These are phyloP conservation scores for Diachrysia chrysitis DNA, from an alignment of 2,888 invertebrate species.

Conservation along the genomic window DNA sequence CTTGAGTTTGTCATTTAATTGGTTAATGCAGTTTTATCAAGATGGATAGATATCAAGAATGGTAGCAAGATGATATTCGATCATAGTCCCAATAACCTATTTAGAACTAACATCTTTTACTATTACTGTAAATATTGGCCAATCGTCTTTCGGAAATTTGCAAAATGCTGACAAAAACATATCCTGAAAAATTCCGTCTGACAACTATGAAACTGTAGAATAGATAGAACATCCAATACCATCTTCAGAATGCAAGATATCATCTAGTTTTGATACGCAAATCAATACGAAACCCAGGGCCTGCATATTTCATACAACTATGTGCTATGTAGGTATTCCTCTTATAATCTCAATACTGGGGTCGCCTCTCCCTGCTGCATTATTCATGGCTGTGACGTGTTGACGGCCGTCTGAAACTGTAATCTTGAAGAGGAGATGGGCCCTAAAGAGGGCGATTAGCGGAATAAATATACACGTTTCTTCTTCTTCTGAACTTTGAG, in stretches of 20 bases:
- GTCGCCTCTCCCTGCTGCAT: conserved; percentile 46
- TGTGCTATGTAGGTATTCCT: conserved; percentile 16
- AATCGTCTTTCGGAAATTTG: too few species aligned
- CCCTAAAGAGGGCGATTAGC: conserved; percentile 22
- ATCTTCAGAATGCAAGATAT: background rate
- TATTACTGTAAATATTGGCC: too few species aligned
- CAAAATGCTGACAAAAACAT: too few species aligned
- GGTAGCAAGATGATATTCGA: too few species aligned
- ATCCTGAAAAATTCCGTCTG: too few species aligned
- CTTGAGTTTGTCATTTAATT: background rate
- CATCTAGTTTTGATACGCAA: background rate
- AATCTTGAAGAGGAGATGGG: conserved; percentile 49
- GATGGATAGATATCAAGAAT: too few species aligned
- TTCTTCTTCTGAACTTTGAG: too few species aligned
- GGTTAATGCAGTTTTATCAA: too few species aligned
- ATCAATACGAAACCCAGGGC: conserved; percentile 14
- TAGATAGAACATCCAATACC: background rate
- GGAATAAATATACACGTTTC: background rate
- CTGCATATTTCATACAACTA: conserved; percentile 37
- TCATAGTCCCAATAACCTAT: too few species aligned
- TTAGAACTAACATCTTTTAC: too few species aligned
- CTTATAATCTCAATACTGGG: conserved; percentile 47
- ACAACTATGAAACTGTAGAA: background rate
- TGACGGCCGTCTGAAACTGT: conserved; percentile 59
- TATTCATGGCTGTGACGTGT: conserved; percentile 57